These are phyloP conservation scores for Atherix ibis DNA, from an alignment of 2,888 invertebrate species.

Conservation along the genomic window DNA sequence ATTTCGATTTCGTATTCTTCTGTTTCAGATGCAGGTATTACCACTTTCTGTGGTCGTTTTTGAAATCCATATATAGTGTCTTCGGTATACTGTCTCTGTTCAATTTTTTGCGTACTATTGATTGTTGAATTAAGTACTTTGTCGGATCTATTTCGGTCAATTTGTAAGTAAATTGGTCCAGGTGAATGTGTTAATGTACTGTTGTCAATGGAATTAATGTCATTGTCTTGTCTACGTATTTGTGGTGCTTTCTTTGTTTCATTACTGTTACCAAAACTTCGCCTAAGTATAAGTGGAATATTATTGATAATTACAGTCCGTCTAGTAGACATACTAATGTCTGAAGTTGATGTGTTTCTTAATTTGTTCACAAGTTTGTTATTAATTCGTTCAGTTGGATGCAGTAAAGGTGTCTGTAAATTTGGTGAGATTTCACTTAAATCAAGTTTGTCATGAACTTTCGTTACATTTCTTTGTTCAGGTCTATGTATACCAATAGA, in stretches of 20 bases:
- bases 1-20: slow-evolving; percentile 32
- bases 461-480: slow-evolving; percentile 16
- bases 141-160: too few relatives aligned
- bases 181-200: slow-evolving; percentile 9
- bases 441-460: slow-evolving; percentile 45
- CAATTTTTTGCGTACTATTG: slow-evolving; percentile 12
- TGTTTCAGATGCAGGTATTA: slow-evolving; percentile 21
- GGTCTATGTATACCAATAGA: slow-evolving; percentile 20
- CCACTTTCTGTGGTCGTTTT: slow-evolving; percentile 21
- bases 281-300: slow-evolving; percentile 24
- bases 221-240: slow-evolving; percentile 4
- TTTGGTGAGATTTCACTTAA: too few relatives aligned
- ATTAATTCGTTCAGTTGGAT: slow-evolving; percentile 19
- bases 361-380: slow-evolving; percentile 5
- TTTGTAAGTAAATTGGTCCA: slow-evolving; percentile 12
- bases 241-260: too few relatives aligned
- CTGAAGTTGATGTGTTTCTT: slow-evolving; percentile 6
- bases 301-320: slow-evolving; percentile 26
- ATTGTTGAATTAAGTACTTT: slow-evolving; percentile 7
- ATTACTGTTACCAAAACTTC: slow-evolving; percentile 10
- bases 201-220: slow-evolving; percentile 7
- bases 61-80: slow-evolving; percentile 9
- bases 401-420: too few relatives aligned
- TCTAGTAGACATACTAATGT: too few relatives aligned
- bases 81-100: slow-evolving; percentile 22